phyloP scores from a whole-genome alignment of 2,113 vertebrate genomes.

The Patagioenas fasciata region DNA sequence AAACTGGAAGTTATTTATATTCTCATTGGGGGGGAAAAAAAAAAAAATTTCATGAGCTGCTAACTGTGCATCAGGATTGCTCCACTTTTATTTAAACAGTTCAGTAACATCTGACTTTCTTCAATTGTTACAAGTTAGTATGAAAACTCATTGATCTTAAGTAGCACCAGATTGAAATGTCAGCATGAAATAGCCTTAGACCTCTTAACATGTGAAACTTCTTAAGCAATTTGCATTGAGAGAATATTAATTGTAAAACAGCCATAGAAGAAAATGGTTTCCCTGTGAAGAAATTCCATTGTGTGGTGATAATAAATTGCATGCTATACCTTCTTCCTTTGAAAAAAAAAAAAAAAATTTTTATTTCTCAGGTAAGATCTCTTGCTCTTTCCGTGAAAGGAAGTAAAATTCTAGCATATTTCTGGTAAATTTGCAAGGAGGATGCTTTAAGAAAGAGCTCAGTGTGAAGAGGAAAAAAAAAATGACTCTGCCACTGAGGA shows the following conservation, averaged over 20 bases:
- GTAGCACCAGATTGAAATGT: not conserved
- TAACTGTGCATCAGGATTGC: not conserved
- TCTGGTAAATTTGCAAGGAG: not conserved
- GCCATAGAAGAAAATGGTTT: not conserved
- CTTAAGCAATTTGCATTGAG: not conserved
- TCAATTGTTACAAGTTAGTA: not conserved
- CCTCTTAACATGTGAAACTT: not conserved
- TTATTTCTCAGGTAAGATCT: not conserved
- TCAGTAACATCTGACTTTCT: not conserved
- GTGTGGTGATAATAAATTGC: not conserved
- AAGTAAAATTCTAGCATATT: not conserved
- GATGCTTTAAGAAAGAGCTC: not conserved
- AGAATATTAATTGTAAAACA: not conserved
- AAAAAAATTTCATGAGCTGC: not conserved
- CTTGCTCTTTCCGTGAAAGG: not conserved
- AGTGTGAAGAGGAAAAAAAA: not conserved
- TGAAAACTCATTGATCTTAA: not conserved
- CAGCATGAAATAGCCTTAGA: not conserved
- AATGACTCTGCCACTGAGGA: not conserved
- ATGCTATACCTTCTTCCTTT: not conserved
- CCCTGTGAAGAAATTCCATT: not conserved
- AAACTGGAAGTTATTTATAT: not conserved
- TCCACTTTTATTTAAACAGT: not conserved
- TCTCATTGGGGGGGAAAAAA: not conserved
- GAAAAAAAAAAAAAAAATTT: too few relatives aligned